Base-by-base conservation (phyloP, 2,113 vertebrate species). In the Hypomesus transpacificus region DNA sequence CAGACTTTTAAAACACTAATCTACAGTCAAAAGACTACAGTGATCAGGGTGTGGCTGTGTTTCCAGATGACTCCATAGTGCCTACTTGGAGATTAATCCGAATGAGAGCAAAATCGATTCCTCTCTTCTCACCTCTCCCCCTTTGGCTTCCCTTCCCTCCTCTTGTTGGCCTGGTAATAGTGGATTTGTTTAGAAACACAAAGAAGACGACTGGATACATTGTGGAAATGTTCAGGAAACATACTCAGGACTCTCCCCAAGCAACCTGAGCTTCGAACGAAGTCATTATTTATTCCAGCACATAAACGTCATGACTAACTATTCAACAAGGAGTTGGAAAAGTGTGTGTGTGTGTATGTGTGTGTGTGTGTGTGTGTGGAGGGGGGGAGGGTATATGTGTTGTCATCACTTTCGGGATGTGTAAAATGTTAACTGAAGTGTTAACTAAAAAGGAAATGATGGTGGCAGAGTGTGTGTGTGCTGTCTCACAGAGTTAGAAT, bases 181-280 rank as follows among this genome's bases (percentile, higher is more conserved):
- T 22, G 14, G 31, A 2, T 64, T 54, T 78, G 74, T 83, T 81
- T 80, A 75, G 73, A 77, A 71, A 75, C 46, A 67, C 21, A 53
- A 8, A 3, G 31, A 17, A 16, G 52, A 53, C 24, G 59, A 34
- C 70, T 57, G 56, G 63, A 76, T 76, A 54, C 74, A 78, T 6
- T 21, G 22, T 61, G 28, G 57, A 70, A 59, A 13, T 77, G 28
- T 80, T 74, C 69, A n/a, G 74, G 74, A 75, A 66, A 77, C 75
- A 1, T 46, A 68, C 51, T 72, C 62, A 80, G 61, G 59, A 72
- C 58, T 56, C 57, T 53, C 69, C 67, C 64, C 70, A 57, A 3
- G 51, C 9, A 31, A 63, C 64, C 1, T 17, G 14, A 54, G 65
- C 78, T 59, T 76, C 68, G 57, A 17, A 46, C 9, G 1, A 26